Percentiles rank a stretch among this genome's conserved stretches.
Evolutionary conservation across 64 coral and sea anemone genomes (phyloP).

Genomic region (Exaiptasia diaphana): DNA sequence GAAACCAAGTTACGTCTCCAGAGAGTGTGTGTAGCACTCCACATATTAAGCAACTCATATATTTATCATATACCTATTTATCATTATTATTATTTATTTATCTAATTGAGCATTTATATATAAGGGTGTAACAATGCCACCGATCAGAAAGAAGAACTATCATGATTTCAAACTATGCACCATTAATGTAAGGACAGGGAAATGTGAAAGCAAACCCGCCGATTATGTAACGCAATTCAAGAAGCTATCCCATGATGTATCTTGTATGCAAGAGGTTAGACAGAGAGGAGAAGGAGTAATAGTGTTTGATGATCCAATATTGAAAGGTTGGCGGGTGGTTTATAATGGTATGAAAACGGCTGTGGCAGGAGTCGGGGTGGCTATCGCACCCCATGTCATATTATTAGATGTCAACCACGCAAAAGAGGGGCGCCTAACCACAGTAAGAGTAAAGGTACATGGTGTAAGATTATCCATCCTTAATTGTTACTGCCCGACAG

Average conservation of each 20-base stretch:
- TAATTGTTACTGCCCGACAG: neutral
- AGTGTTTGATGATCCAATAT: neutral
- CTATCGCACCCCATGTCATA: neutral
- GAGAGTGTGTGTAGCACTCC: no score
- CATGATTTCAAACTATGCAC: neutral
- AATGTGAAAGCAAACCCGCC: neutral
- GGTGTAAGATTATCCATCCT: neutral
- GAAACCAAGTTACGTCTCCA: no score
- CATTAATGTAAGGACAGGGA: neutral
- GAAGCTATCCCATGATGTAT: neutral
- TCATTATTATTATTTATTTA: neutral
- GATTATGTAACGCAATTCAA: neutral
- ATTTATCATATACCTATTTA: neutral
- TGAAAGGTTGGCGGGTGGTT: neutral
- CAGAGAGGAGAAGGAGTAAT: neutral
- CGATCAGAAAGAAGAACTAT: neutral
- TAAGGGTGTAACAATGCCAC: neutral
- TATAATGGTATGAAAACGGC: constrained; percentile 3
- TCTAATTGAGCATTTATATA: neutral
- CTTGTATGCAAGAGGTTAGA: neutral
- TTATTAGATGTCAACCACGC: neutral
- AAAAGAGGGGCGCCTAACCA: neutral
- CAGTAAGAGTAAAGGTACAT: neutral
- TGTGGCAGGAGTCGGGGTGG: neutral
- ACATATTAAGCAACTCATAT: no score